Evolutionary conservation across 2,113 vertebrate species (phyloP).

Genomic region (Brachyhypopomus gauderio): DNA sequence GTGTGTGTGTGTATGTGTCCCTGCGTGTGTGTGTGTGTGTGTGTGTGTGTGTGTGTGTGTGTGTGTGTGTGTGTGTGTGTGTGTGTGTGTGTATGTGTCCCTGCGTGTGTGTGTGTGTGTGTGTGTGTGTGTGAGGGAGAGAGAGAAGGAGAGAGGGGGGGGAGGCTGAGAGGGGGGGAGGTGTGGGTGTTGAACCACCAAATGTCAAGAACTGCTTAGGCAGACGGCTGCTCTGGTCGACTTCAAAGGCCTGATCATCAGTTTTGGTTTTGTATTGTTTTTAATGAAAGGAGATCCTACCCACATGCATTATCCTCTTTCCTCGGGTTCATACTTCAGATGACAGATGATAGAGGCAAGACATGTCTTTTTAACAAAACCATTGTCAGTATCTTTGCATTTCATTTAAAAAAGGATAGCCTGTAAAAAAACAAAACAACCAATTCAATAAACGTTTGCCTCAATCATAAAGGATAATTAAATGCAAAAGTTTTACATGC

Average conservation of each 20-base stretch:
- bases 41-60: not conserved
- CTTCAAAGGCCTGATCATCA: conserved; percentile 34
- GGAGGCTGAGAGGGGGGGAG: conserved; percentile 13
- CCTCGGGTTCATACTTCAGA: not conserved
- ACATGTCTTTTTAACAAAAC: not conserved
- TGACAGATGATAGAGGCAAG: not conserved
- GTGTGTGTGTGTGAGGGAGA: not conserved
- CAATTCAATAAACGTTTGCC: no score
- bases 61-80: not conserved
- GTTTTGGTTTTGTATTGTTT: not conserved
- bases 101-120: no score
- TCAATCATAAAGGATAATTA: no score
- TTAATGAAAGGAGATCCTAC: not conserved
- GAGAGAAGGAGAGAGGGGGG: not conserved
- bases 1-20: no score
- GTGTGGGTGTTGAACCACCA: not conserved
- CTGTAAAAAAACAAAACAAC: not conserved
- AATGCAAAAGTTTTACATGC: no score
- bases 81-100: not conserved
- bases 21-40: no score
- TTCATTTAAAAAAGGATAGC: not conserved
- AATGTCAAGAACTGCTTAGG: conserved; percentile 44
- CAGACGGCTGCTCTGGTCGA: conserved; percentile 5
- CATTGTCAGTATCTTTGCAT: not conserved
- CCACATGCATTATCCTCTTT: not conserved